Evolutionary conservation across 2,113 vertebrate species (phyloP), one percentile per base, ranked within the genome.

Genomic region (Redunca redunca): DNA sequence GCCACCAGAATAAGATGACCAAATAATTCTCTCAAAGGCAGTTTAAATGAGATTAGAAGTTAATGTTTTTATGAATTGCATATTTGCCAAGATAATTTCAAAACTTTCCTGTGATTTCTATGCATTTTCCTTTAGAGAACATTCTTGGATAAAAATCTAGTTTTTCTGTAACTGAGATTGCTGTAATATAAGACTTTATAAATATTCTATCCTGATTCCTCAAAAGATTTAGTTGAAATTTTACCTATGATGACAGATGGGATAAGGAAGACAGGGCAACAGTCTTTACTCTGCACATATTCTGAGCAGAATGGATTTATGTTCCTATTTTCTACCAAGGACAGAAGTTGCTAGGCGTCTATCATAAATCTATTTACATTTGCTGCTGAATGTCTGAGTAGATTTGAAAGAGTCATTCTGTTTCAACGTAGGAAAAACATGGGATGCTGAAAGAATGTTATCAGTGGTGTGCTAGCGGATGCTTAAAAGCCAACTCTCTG

Each of bases 231-330:
- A 97, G 85, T 77, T 94, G 95, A 94, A 94, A 93, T 91, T 91
- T 94, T 92, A 96, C 91, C 95, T 94, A 33, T 71, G 81, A 95
- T 91, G 93, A 96, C 82, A 97, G 90, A 97, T 77, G 95, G 80
- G 60, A 67, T 89, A 87, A 92, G 74, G 36, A 94, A 94, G 82
- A 95, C 60, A 91, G 43, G 46, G n/a, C n/a, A 96, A 82, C 43
- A 84, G 96, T 90, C 71, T 92, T 97, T 74, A 96, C 57, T 93
- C 60, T 86, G 80, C 17, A 21, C 90, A 17, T 81, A 85, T 83
- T 77, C 43, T 85, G 50, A 89, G 74, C 52, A 95, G 86, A 77
- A 97, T 82, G 43, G 91, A 98, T 97, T 98, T 97, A 98, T 98
- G 71, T 90, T 74, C n/a, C 30, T 97, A 62, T 96, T 97, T 97